phyloP scores from a whole-genome alignment of 2,888 invertebrate genomes.

The Meteorus colon region DNA sequence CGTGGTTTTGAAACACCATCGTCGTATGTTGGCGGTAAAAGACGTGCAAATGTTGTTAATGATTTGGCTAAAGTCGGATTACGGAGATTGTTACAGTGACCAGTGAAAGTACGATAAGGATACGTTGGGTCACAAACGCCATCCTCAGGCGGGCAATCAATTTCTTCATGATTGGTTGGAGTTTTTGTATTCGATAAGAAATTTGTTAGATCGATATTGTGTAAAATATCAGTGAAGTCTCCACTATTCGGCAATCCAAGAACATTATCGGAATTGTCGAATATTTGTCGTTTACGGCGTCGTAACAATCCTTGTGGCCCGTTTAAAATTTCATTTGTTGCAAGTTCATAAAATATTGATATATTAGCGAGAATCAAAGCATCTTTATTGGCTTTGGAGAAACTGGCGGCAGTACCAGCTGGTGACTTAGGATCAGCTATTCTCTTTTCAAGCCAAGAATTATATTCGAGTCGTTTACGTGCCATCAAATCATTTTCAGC shows the following conservation, averaged over 20 bases:
- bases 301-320: slow-evolving; percentile 71
- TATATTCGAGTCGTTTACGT: slow-evolving; percentile 86
- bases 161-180: slow-evolving; percentile 78
- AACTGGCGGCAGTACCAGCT: slow-evolving; percentile 90
- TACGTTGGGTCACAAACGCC: slow-evolving; percentile 82
- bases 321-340: slow-evolving; percentile 89
- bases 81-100: slow-evolving; percentile 90
- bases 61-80: slow-evolving; percentile 89
- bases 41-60: slow-evolving; percentile 87
- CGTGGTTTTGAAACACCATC: slow-evolving; percentile 91
- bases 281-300: slow-evolving; percentile 83
- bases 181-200: slow-evolving; percentile 78
- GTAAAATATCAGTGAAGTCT: slow-evolving; percentile 84
- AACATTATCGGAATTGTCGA: slow-evolving; percentile 78
- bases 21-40: slow-evolving; percentile 90
- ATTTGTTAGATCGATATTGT: slow-evolving; percentile 85
- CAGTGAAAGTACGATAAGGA: slow-evolving; percentile 85
- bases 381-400: slow-evolving; percentile 90
- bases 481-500: slow-evolving; percentile 85
- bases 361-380: slow-evolving; percentile 89
- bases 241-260: slow-evolving; percentile 77
- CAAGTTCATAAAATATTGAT: slow-evolving; percentile 89
- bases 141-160: slow-evolving; percentile 82
- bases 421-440: slow-evolving; percentile 88
- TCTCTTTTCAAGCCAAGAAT: slow-evolving; percentile 80